These are phyloP conservation scores for Sebastes diploproa DNA, from an alignment of 2,797 vertebrate species.

Conservation along the genomic window DNA sequence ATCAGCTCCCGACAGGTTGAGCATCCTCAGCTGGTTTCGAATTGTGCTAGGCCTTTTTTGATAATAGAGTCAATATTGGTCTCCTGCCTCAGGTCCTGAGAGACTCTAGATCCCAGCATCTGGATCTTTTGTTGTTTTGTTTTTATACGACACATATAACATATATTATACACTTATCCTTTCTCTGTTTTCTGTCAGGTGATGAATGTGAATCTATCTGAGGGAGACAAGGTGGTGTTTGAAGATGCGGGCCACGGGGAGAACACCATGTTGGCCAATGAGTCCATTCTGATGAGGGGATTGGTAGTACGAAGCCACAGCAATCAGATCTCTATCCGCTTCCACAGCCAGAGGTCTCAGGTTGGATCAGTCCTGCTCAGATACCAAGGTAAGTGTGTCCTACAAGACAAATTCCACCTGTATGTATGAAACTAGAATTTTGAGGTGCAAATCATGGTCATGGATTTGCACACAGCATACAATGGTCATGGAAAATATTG, in stretches of 20 bases:
- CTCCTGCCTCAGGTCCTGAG: background rate
- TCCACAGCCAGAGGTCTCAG: slow-evolving; percentile 83
- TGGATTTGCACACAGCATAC: background rate
- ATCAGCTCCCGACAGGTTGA: background rate
- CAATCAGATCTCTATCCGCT: slow-evolving; percentile 89
- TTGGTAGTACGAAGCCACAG: slow-evolving; percentile 92
- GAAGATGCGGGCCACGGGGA: slow-evolving; percentile 85
- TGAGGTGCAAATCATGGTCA: background rate
- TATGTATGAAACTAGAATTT: background rate
- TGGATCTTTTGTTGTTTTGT: background rate
- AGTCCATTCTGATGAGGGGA: slow-evolving; percentile 91
- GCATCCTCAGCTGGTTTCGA: background rate
- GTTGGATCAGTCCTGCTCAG: slow-evolving; percentile 85
- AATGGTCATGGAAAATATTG: background rate
- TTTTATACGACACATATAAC: background rate
- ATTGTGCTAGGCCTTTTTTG: background rate
- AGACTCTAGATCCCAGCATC: background rate
- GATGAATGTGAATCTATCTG: slow-evolving; percentile 90
- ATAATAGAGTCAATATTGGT: background rate
- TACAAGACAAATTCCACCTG: background rate
- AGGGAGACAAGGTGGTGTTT: slow-evolving; percentile 87
- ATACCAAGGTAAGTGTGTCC: slow-evolving; percentile 87
- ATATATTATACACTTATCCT: background rate
- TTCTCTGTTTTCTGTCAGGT: slow-evolving; percentile 78
- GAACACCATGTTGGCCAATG: slow-evolving; percentile 88